Base-by-base conservation (phyloP, 1,140 invertebrate species). In the Neodiprion fabricii region DNA sequence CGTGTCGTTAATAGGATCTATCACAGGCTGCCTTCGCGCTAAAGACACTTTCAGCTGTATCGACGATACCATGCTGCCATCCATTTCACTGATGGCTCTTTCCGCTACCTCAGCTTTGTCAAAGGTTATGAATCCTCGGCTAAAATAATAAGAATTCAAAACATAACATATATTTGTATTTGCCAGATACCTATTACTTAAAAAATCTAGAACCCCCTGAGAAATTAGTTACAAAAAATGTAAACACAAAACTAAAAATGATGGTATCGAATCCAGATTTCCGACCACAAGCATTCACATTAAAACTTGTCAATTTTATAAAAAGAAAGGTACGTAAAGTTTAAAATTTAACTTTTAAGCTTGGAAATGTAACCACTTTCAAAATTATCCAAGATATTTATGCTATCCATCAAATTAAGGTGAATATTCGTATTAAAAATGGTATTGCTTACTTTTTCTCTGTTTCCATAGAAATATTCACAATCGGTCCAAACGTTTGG, bases 51-150 rank as follows among this genome's bases (percentile, higher is more conserved):
- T 92, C 12, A 97, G 86, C 72, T 93, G 92, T 72, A 95, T 93
- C 68, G 95, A 95, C 78, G 91, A 93, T 17, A 94, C 93, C 89
- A 92, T 94, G 80, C 91, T 94, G 28, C 94, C 94, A 89, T 97
- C 95, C 89, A 97, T 93, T 89, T 97, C 95, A 73, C 92, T 91
- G 76, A 98, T 97, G 0, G 97, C 96, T 80, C 93, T 91, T 70
- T 96, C 94, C 12, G 96, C 95, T 50, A 93, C 92, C 77, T 97
- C 96, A 17, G 94, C 89, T 81, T 95, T 96, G 76, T 97, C 96
- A 90, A 98, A 99, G 7, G 96, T 97, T 9, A 99, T 91, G 89
- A 97, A 98, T 10, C 95, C 96, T 83, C 96, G 95, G 86, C 93
- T 94, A 84, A 83, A 90, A 90, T 84, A 79, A 81, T 84, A 81